These are phyloP conservation scores for Crambe crambe DNA, from an alignment of 37 sponge, comb jelly and placozoan genomes.

Conservation along the genomic window DNA sequence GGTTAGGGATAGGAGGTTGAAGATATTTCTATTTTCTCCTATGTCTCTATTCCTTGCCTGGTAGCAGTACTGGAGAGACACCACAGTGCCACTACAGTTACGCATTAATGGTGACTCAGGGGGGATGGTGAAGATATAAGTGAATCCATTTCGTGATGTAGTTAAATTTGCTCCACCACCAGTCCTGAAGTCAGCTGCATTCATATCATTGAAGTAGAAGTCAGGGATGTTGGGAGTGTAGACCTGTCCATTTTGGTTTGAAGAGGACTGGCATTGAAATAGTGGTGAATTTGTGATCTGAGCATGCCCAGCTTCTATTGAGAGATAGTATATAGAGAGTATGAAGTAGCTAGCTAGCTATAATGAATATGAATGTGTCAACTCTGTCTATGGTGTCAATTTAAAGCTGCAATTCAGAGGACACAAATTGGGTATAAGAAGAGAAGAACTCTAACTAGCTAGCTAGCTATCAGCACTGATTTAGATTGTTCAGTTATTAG, in stretches of 20 bases:
- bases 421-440: too few species aligned
- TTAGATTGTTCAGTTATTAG: too few species aligned
- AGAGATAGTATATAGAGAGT: too few species aligned
- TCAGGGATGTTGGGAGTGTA: background rate
- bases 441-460: too few species aligned
- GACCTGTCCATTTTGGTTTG: background rate
- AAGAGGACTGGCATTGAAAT: background rate
- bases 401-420: too few species aligned
- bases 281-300: background rate
- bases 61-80: background rate
- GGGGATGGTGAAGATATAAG: background rate
- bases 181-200: background rate
- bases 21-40: background rate
- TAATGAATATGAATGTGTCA: background rate
- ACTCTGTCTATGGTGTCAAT: background rate
- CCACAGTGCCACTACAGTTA: background rate
- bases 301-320: too few species aligned
- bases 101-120: background rate
- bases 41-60: background rate
- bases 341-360: background rate
- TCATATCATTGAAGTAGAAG: background rate
- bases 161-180: background rate
- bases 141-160: background rate
- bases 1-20: background rate
- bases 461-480: too few species aligned